These are phyloP conservation scores for Galbula dea DNA, from an alignment of 2,113 vertebrate genomes.

Conservation along the genomic window DNA sequence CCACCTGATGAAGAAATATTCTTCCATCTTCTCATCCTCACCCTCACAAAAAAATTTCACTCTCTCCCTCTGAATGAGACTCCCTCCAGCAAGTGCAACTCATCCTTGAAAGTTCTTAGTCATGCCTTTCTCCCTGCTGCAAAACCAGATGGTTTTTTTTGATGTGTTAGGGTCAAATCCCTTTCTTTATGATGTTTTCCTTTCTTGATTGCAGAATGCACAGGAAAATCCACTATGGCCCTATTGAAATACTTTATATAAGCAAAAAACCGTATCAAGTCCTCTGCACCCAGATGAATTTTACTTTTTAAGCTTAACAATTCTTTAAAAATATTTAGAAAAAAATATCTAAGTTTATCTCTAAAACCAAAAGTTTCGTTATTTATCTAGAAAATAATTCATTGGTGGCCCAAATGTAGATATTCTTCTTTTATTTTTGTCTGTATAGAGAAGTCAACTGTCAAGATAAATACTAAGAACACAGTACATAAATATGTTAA, in stretches of 20 bases:
- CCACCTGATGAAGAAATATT: neutral
- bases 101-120: neutral
- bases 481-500: conserved; percentile 68
- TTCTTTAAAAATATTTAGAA: neutral
- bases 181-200: neutral
- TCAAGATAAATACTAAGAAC: conserved; percentile 62
- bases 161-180: rapidly evolving
- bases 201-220: neutral
- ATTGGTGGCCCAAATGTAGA: neutral
- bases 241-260: neutral
- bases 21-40: neutral
- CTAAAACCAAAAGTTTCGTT: neutral
- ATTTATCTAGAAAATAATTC: neutral
- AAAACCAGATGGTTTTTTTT: neutral
- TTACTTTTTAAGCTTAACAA: neutral
- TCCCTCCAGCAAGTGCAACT: neutral
- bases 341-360: neutral
- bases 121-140: neutral
- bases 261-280: neutral
- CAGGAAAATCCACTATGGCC: neutral
- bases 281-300: neutral
- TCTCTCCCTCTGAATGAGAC: neutral
- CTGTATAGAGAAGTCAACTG: conserved; percentile 28
- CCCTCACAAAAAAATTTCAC: neutral
- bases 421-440: neutral